Conservation (phyloP, 2,888 invertebrate genomes). For the Nymphalis urticae region DNA sequence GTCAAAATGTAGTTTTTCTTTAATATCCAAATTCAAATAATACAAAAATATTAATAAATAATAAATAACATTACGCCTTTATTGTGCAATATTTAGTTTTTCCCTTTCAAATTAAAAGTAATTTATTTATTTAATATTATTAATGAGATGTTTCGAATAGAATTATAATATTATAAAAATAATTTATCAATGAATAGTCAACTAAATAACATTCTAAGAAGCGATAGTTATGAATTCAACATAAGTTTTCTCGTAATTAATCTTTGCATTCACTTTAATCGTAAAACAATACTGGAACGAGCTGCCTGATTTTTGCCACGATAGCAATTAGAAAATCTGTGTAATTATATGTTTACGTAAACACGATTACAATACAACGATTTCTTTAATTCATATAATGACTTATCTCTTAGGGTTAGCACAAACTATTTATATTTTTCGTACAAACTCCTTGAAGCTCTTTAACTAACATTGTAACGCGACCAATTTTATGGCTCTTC, state of each 20-base stretch:
- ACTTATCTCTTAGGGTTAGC: conserved; percentile 20
- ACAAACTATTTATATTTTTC: conserved; percentile 1
- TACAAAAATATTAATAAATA: no score
- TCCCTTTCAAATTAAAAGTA: no score
- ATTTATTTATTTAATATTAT: neutral
- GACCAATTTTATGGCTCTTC: no score
- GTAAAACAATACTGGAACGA: conserved; percentile 50
- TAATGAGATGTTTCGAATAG: neutral
- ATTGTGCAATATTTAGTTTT: no score
- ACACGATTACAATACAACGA: conserved; percentile 33
- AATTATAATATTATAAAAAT: neutral
- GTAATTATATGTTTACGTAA: conserved; percentile 36
- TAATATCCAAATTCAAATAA: no score
- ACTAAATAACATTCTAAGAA: conserved; percentile 11
- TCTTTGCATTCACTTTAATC: conserved; percentile 43
- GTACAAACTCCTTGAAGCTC: neutral
- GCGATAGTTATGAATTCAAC: conserved; percentile 8
- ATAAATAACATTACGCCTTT: no score
- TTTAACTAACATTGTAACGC: no score
- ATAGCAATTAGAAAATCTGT: conserved; percentile 48
- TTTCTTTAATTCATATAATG: conserved; percentile 31
- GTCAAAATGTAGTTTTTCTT: no score
- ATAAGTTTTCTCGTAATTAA: conserved; percentile 45
- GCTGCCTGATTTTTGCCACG: conserved; percentile 50
- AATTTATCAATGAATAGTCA: neutral